Base-by-base conservation (phyloP, 2,888 invertebrate species). In the Caenorhabditis imperialis region DNA sequence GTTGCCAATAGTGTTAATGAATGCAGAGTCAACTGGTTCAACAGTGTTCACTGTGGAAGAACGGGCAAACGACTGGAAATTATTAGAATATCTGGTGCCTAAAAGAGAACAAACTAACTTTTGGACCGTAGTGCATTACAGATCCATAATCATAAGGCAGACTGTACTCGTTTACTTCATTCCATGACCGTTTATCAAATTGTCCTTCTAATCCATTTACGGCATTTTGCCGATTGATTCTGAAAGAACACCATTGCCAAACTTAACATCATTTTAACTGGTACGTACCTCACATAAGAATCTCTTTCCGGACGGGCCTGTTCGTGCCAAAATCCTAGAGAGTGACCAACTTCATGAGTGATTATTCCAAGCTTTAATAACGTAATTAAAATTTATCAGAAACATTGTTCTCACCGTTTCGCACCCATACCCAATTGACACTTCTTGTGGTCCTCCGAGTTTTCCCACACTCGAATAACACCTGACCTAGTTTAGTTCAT, bases 281-380 rank as follows among this genome's bases (percentile, higher is more conserved):
- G n/a, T 14, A 33, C 16, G 53, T 37, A 81, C 81, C 69, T 77
- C 7, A 82, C 70, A 60, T 73, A 83, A 5, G 60, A 67, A 63
- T 84, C 82, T n/a, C 84, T 58, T 44, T 84, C 84, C 1, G 82
- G 79, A 35, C 84, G 51, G 1, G 81, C 72, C 53, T 84, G 84
- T 30, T 84, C 84, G 55, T 84, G 84, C 82, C 82, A 84, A 42
- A 84, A 78, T 10, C 84, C 84, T 6, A 84, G 48, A 8, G 81
- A 54, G 42, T 84, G 84, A 1, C 78, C 77, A 12, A 84, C 62
- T 74, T 84, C 84, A 58, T 84, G 84, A 20, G 77, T 62, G 5
- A 81, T 78, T 33, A 84, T 81, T 20, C 84, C 84, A 23, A 74
- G 44, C 82, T 80, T 44, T 51, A 69, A 57, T n/a, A 10, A 22